Evolutionary conservation across 2,888 invertebrate genomes (phyloP).

Genomic region (Sinhomidia bicolor): DNA sequence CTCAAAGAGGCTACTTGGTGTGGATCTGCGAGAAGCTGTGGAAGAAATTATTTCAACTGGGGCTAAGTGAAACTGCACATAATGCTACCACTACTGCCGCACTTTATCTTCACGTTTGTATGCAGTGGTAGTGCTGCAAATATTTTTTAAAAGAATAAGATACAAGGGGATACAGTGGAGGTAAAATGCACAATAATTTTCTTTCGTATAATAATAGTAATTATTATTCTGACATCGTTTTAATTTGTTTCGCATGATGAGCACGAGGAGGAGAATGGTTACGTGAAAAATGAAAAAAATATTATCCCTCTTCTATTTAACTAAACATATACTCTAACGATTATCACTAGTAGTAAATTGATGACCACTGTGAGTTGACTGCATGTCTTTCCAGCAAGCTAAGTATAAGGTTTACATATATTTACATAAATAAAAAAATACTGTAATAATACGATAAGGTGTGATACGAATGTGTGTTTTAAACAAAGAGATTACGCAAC

Average conservation of each 20-base stretch:
- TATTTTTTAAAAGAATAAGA: not conserved
- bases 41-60: slow-evolving; percentile 86
- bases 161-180: not conserved
- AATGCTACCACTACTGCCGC: too few relatives aligned
- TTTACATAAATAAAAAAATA: not conserved
- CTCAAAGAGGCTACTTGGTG: slow-evolving; percentile 94
- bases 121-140: not conserved
- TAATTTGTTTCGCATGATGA: slow-evolving; percentile 3
- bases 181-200: not conserved
- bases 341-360: not conserved
- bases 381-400: slow-evolving; percentile 69
- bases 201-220: not conserved
- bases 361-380: slow-evolving; percentile 61
- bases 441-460: slow-evolving; percentile 30
- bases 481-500: too few relatives aligned
- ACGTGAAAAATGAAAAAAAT: not conserved
- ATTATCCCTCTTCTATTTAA: not conserved
- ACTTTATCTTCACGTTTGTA: not conserved
- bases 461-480: not conserved
- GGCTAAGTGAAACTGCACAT: slow-evolving; percentile 72
- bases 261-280: not conserved
- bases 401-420: not conserved
- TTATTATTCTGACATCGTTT: not conserved
- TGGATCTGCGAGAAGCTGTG: slow-evolving; percentile 88
- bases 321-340: not conserved